Evolutionary conservation across 2,113 vertebrate species (phyloP).

Genomic region (Urocolius indicus): DNA sequence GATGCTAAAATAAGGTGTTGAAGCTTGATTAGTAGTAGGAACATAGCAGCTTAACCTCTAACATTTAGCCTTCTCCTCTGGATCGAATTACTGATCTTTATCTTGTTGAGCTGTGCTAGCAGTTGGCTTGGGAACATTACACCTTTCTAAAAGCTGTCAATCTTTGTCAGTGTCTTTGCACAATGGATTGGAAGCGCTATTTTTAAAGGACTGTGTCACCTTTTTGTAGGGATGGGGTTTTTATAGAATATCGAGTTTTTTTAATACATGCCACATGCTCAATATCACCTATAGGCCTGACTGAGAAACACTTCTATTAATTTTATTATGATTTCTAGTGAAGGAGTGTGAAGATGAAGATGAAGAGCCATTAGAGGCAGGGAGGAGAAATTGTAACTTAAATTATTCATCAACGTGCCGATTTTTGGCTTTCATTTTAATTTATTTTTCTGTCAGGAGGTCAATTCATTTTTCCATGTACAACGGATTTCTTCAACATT

Average conservation of each 20-base stretch:
- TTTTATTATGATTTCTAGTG: background rate
- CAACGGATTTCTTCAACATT: background rate
- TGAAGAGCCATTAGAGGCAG: background rate
- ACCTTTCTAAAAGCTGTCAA: slow-evolving; percentile 91
- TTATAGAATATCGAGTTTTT: slow-evolving; percentile 5
- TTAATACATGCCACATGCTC: slow-evolving; percentile 5
- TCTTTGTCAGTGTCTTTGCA: slow-evolving; percentile 85
- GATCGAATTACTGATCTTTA: slow-evolving; percentile 94
- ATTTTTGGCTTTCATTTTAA: background rate
- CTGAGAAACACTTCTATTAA: slow-evolving; percentile 26
- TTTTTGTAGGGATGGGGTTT: slow-evolving; percentile 73
- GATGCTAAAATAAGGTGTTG: slow-evolving; percentile 82
- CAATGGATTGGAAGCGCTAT: slow-evolving; percentile 81
- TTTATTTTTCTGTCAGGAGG: background rate
- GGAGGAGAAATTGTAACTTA: background rate
- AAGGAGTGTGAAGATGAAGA: background rate
- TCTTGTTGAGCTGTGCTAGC: slow-evolving; percentile 90
- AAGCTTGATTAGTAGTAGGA: slow-evolving; percentile 90
- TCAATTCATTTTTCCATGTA: background rate
- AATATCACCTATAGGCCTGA: background rate
- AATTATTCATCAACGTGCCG: background rate
- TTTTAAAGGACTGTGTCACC: slow-evolving; percentile 83
- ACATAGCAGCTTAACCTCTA: slow-evolving; percentile 87
- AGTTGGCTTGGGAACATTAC: slow-evolving; percentile 88
- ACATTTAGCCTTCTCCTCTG: slow-evolving; percentile 85